Evolutionary conservation across 2,888 invertebrate genomes (phyloP), one percentile per base, ranked within the genome.

Genomic region (Apocheima hispidaria): DNA sequence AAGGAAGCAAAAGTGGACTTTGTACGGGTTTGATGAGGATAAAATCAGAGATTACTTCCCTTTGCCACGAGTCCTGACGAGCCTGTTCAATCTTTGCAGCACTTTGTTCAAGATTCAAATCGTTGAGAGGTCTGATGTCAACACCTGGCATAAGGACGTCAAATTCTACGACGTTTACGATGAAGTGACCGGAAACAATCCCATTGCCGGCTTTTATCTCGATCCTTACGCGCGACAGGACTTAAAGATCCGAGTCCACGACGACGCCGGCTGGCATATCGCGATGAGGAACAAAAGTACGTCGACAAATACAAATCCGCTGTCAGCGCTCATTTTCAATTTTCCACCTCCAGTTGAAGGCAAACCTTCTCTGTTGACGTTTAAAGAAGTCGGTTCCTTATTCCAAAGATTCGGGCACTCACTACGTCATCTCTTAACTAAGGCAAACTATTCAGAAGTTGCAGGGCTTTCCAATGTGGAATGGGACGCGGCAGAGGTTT

Each of bases 401-500:
- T 98, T 98, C 84, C 94, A 95, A 77, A 96, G 96, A 93, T 97
- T 99, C 83, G 99, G 99, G 0, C 96, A 96, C 70, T 94, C 96
- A 0, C 89, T 99, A 43, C 97, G 99, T 71, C 96, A 98, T 87
- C 86, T 99, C 66, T 89, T 99, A 30, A 97, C 98, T 0, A 95
- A 94, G 77, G 95, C 96, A 0, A 95, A 96, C 14, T 97, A 97
- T 84, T 94, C 96, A 0, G 98, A 98, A 82, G 94, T 98, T 0
- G 95, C 98, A 2, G 98, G 98, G 0, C 88, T 96, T 20, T 96
- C 96, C 0, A 97, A 97, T 82, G 94, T 99, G 0, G 99, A 99
- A 90, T 98, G 98, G 98, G 99, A 99, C 86, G 97, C 97, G 0
- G 96, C 97, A 0, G 96, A 96, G 79, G 95, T 98, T 0, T 96